A percentile compares a stretch with the other conserved stretches of the same genome.
These are phyloP conservation scores for Aldabrachelys gigantea DNA, from an alignment of 2,113 vertebrate genomes.

Conservation along the genomic window DNA sequence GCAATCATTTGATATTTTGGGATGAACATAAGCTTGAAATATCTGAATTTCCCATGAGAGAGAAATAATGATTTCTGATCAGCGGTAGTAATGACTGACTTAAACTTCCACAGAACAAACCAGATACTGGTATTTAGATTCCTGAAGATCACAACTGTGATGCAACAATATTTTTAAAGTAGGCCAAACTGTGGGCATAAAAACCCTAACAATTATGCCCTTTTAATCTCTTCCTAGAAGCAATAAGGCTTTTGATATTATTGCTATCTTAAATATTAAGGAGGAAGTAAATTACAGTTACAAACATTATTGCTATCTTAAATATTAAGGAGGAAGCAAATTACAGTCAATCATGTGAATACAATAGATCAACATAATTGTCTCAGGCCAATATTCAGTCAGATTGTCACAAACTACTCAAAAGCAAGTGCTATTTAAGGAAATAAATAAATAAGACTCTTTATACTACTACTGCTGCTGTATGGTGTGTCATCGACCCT, in stretches of 20 bases:
- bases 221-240: constrained; percentile 70
- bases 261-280: constrained; percentile 73
- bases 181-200: constrained; percentile 72
- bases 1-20: constrained; percentile 59
- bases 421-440: constrained; percentile 73
- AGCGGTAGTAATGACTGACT: constrained; percentile 62
- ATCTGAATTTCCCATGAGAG: constrained; percentile 61
- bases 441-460: constrained; percentile 68
- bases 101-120: constrained; percentile 72
- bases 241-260: constrained; percentile 66
- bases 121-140: constrained; percentile 74
- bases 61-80: constrained; percentile 69
- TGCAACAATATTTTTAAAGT: constrained; percentile 69
- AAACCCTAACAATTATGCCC: constrained; percentile 71
- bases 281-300: constrained; percentile 74
- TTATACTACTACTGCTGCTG: constrained; percentile 35
- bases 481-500: constrained; percentile 23
- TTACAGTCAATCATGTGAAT: constrained; percentile 70
- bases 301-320: constrained; percentile 64
- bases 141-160: constrained; percentile 68
- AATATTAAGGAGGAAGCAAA: constrained; percentile 77
- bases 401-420: constrained; percentile 53
- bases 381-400: constrained; percentile 70
- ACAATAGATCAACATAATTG: constrained; percentile 71
- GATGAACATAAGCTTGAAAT: constrained; percentile 72